phyloP scores from a whole-genome alignment of 2,888 invertebrate species.

The Eulithis testata region DNA sequence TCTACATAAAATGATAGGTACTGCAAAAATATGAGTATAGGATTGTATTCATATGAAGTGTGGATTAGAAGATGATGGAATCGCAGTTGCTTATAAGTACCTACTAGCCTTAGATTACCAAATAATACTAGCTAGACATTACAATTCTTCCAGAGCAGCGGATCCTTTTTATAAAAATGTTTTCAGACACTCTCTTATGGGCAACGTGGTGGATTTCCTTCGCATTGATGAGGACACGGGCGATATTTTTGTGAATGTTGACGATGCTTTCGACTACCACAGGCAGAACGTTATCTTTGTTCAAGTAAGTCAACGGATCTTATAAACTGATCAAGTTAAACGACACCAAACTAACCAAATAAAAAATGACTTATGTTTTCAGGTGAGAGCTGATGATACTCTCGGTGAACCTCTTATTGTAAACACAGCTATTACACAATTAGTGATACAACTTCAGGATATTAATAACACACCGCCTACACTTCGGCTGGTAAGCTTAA shows the following conservation, averaged over 20 bases:
- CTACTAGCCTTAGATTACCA: too few relatives aligned
- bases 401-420: constrained; percentile 60
- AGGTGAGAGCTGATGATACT: constrained; percentile 78
- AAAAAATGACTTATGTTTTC: constrained; percentile 1
- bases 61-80: too few relatives aligned
- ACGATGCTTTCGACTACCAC: constrained; percentile 86
- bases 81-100: too few relatives aligned
- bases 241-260: constrained; percentile 78
- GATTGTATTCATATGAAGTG: too few relatives aligned
- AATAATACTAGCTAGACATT: not conserved
- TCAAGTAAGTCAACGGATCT: constrained; percentile 62
- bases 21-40: too few relatives aligned
- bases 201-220: constrained; percentile 71
- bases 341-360: not conserved
- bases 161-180: not conserved
- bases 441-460: constrained; percentile 86
- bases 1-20: too few relatives aligned
- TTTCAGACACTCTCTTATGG: constrained; percentile 82
- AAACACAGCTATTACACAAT: constrained; percentile 80
- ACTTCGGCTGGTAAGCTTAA: constrained; percentile 84
- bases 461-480: constrained; percentile 90
- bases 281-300: constrained; percentile 81
- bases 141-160: too few relatives aligned
- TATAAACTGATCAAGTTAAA: not conserved
- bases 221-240: constrained; percentile 83